Conservation (phyloP, 2,113 vertebrate genomes). For the Caranx melampygus region DNA sequence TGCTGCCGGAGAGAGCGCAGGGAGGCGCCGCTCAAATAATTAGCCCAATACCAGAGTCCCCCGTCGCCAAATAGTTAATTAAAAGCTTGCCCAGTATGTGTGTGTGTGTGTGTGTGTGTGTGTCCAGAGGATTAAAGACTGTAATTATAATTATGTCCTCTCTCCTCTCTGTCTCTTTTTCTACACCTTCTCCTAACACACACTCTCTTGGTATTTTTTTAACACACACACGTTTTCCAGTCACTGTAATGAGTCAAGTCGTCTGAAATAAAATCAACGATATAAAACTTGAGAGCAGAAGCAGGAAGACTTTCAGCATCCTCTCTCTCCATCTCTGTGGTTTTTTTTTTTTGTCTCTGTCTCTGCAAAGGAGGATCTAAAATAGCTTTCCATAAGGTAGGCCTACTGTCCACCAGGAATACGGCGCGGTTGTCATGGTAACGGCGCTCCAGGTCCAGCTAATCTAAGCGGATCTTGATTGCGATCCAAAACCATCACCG, state of each 20-base stretch:
- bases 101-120: conserved; percentile 51
- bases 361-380: neutral
- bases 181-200: conserved; percentile 40
- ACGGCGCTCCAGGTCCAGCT: neutral
- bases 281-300: no score
- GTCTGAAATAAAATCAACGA: no score
- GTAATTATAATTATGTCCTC: conserved; percentile 78
- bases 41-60: conserved; percentile 77
- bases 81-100: conserved; percentile 72
- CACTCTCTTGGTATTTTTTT: conserved; percentile 35
- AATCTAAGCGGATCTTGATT: neutral
- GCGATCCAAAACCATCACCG: conserved; percentile 1
- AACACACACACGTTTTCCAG: conserved; percentile 12
- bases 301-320: neutral
- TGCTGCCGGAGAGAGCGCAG: conserved; percentile 45
- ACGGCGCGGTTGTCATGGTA: conserved; percentile 20
- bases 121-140: conserved; percentile 79
- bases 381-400: conserved; percentile 6
- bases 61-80: conserved; percentile 79
- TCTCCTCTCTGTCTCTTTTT: conserved; percentile 50
- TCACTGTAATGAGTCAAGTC: conserved; percentile 9
- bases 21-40: conserved; percentile 75
- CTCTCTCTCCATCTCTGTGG: neutral
- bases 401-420: neutral
- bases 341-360: neutral